Base-by-base conservation (phyloP, 2,113 vertebrate species). In the Illadopsis cleaveri region DNA sequence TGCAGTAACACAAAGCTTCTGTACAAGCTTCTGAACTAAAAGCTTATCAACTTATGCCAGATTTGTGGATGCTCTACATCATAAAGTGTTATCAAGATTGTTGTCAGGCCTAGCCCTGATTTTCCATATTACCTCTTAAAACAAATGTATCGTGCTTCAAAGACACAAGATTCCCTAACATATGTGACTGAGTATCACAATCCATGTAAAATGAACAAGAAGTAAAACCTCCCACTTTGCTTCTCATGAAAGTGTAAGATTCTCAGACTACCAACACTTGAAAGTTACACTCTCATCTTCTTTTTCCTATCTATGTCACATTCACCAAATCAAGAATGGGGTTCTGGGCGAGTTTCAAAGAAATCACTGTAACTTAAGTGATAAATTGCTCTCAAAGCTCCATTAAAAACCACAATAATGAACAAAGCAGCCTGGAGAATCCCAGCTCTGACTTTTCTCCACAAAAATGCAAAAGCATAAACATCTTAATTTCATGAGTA, bases 221-320 rank as follows among this genome's bases (percentile, higher is more conserved):
- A 15, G 12, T 44, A 71, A 84, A 94, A 37, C 3, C 0, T 0
- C 0, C 0, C 14, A 51, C 20, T 70, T 40, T 6, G 28, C 27
- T 77, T 53, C 50, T 94, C 58, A 88, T 33, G 5, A 2, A 85
- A 82, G 30, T n/a, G 61, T 11, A 11, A 20, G 73, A 61, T 65
- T 66, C 33, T 92, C 82, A 72, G 35, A 71, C 45, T 76, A 60
- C 15, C n/a, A 68, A 37, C 16, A 33, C 24, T 56, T 58, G 7
- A 24, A 94, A 65, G 21, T 22, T 42, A 57, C 18, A 50, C 18
- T 73, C 48, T 22, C 20, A 57, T 18, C 24, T 38, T 54, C 44
- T 62, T 90, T 79, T 77, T 42, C 33, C 7, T 31, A 27, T 40
- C 64, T 66, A 22, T 58, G 53, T 31, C 28, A 77, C 8, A 11